These are phyloP conservation scores for Rhagologus leucostigma DNA, from an alignment of 2,113 vertebrate genomes.

Conservation along the genomic window DNA sequence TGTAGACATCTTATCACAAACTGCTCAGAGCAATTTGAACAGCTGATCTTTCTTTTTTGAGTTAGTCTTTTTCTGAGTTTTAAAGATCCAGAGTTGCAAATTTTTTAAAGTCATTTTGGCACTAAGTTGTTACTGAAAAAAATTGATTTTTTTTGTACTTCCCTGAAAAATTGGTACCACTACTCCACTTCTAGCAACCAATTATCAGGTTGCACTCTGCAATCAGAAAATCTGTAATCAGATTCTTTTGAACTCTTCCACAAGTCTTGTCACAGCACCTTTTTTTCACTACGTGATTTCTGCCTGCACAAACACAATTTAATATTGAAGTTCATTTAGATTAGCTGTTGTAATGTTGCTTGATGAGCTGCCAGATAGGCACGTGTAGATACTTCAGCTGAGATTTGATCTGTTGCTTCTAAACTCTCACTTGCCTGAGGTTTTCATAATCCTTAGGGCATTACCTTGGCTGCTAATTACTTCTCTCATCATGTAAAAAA, in stretches of 20 bases:
- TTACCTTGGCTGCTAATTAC: conserved; percentile 42
- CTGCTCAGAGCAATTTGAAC: not conserved
- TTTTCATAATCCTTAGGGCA: conserved; percentile 44
- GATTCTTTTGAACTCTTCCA: conserved; percentile 20
- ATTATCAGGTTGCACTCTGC: not conserved
- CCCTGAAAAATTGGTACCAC: not conserved
- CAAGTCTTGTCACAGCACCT: not conserved
- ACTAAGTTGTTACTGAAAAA: not conserved
- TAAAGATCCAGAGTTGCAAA: not conserved
- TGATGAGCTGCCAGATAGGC: conserved; percentile 42
- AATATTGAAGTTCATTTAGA: conserved; percentile 17
- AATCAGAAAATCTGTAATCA: conserved; percentile 39
- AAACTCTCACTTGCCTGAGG: conserved; percentile 45
- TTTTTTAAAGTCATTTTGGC: not conserved
- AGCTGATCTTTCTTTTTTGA: not conserved
- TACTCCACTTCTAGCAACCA: not conserved
- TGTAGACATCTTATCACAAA: not conserved
- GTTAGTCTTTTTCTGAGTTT: not conserved
- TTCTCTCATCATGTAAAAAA: conserved; percentile 51
- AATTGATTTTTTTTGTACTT: not conserved
- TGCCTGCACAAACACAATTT: conserved; percentile 31
- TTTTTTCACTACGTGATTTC: not conserved
- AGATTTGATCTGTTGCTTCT: conserved; percentile 35
- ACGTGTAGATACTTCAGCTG: not conserved
- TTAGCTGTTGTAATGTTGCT: not conserved